A percentile compares a stretch with the other conserved stretches of the same genome.
These are phyloP conservation scores for Zygaena filipendulae DNA, from an alignment of 2,888 invertebrate species.

Conservation along the genomic window DNA sequence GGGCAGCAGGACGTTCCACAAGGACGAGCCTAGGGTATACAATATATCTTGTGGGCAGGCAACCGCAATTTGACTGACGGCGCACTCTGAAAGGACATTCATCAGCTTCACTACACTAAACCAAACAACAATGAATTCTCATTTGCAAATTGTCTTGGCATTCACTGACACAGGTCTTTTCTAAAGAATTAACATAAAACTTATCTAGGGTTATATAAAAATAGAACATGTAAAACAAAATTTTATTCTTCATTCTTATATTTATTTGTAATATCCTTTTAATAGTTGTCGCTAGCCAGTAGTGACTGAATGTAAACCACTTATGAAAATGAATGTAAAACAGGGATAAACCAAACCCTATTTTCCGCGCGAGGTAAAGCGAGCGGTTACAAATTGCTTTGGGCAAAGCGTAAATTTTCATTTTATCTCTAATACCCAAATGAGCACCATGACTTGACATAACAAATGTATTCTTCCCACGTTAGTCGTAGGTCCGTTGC, in stretches of 20 bases:
- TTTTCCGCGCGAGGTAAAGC: conserved; percentile 64
- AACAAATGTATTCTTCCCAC: conserved; percentile 65
- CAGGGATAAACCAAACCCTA: conserved; percentile 65
- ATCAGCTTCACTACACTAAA: conserved; percentile 66
- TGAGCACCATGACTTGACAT: conserved; percentile 66
- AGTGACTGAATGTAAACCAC: conserved; percentile 57
- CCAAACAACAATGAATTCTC: conserved; percentile 67
- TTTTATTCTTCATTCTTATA: too few relatives aligned
- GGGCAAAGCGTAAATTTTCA: conserved; percentile 69
- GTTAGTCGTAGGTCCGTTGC: too few relatives aligned
- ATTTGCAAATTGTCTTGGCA: conserved; percentile 63
- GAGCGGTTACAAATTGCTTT: conserved; percentile 67
- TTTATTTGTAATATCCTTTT: too few relatives aligned
- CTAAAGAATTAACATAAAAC: too few relatives aligned
- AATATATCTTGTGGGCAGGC: conserved; percentile 67
- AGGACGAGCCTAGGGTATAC: conserved; percentile 56
- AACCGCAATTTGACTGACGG: conserved; percentile 68
- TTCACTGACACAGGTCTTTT: conserved; percentile 46
- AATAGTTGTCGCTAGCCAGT: too few relatives aligned
- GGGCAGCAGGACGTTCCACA: conserved; percentile 43
- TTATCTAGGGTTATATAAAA: too few relatives aligned
- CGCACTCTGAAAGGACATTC: conserved; percentile 65
- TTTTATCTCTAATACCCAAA: conserved; percentile 69
- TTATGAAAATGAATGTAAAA: conserved; percentile 64
- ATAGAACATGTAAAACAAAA: too few relatives aligned